Base-by-base conservation (phyloP, 2,113 vertebrate species). In the Phoxinus phoxinus region DNA sequence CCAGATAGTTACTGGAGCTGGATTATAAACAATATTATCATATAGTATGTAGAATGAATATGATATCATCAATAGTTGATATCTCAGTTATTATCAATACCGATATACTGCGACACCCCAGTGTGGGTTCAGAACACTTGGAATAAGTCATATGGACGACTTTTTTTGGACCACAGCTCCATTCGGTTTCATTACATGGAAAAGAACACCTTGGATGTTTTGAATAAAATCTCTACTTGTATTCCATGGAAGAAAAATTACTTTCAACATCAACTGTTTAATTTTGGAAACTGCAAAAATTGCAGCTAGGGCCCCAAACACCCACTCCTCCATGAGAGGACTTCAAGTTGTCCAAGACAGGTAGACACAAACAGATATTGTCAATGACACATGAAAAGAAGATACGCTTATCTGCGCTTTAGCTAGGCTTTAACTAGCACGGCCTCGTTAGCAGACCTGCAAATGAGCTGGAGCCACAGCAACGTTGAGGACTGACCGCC, bases 311-410 rank as follows among this genome's bases (percentile, higher is more conserved):
- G 46, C 80, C 44, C 72, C 71, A 83, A 56, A 86, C 77, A 87
- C 69, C 46, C 25, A 61, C 56, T 79, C 63, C 65, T 78, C 56
- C 72, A 46, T 41, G 77, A 85, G 72, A 81, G 30, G 53, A 59
- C 10, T 89, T 86, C 12, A 46, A 89, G 81, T 91, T 92, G 89
- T 92, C 92, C 90, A 79, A 87, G 53, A 85, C 72, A 91, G 92
- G 89, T 91, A 90, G 87, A 89, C 90, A 92, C 91, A 92, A 93
- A 94, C 92, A 92, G 93, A 89, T 92, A 90, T 78, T 91, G 92
- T 93, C 92, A 90, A 88, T 87, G 72, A 91, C 93, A 92, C 93
- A 92, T 91, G 87, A 92, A 89, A 59, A 79, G 83, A 84, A 92
- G 93, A 94, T 93, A 94, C 58, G 83, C 90, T 89, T 93, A 93